Evolutionary conservation across 2,113 vertebrate genomes (phyloP).

Genomic region (Misgurnus mizolepis): DNA sequence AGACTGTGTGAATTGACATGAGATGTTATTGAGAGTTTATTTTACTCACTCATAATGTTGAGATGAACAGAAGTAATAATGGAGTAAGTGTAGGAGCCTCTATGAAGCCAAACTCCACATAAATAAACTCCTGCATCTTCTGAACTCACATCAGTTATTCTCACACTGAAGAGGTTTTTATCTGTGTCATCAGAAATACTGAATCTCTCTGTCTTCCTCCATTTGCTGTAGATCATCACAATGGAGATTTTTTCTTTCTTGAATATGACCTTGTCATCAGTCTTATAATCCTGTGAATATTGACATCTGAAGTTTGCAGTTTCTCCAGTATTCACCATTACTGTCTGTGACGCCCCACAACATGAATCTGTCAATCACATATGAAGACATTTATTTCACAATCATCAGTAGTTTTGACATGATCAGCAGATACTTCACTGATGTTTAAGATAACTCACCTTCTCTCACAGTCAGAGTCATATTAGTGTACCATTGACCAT

Average conservation of each 20-base stretch:
- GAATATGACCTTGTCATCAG: neutral
- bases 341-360: too few relatives aligned
- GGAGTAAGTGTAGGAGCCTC: neutral
- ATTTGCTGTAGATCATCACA: neutral
- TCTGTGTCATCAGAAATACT: neutral
- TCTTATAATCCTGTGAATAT: neutral
- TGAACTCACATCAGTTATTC: neutral
- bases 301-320: neutral
- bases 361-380: too few relatives aligned
- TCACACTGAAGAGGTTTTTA: neutral
- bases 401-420: too few relatives aligned
- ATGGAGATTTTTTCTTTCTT: neutral
- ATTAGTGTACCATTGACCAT: too few relatives aligned
- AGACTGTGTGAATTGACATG: neutral
- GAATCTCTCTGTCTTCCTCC: neutral
- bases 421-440: too few relatives aligned
- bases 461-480: too few relatives aligned
- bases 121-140: constrained; percentile 33
- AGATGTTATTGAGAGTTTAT: neutral
- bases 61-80: neutral
- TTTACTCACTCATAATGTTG: neutral
- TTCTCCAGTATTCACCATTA: too few relatives aligned
- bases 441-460: too few relatives aligned
- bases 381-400: too few relatives aligned
- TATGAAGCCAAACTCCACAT: neutral